phyloP scores from a whole-genome alignment of 2,113 vertebrate genomes.

The Acrocephalus arundinaceus region DNA sequence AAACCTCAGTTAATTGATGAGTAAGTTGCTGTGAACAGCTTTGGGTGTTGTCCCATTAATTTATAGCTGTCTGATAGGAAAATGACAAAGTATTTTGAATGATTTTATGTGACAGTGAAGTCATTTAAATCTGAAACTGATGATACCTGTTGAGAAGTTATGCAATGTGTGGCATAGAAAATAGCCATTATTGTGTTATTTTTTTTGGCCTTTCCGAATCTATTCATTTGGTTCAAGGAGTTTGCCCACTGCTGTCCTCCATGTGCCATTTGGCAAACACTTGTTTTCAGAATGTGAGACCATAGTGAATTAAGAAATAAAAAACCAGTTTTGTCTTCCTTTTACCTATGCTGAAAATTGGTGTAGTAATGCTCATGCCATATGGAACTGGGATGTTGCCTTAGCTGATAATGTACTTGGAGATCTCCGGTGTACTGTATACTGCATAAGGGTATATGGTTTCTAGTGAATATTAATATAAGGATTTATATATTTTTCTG shows the following conservation, averaged over 20 bases:
- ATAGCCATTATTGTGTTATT: fast-evolving
- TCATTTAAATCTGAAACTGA: not conserved
- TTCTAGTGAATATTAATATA: not conserved
- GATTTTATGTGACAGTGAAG: not conserved
- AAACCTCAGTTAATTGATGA: not conserved
- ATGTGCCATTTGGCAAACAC: not conserved
- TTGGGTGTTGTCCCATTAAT: not conserved
- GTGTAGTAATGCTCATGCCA: not conserved
- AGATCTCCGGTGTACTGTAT: not conserved
- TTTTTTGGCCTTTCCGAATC: not conserved
- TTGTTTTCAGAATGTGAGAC: not conserved
- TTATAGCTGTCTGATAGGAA: not conserved
- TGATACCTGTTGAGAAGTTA: not conserved
- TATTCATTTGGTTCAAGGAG: not conserved
- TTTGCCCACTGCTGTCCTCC: not conserved
- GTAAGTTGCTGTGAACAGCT: not conserved
- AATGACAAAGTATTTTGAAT: not conserved
- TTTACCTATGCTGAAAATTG: not conserved
- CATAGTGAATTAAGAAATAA: not conserved
- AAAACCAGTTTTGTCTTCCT: not conserved
- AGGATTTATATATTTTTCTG: not conserved
- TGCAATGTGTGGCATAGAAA: not conserved
- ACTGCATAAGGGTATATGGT: not conserved
- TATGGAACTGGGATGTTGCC: not conserved
- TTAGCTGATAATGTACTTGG: not conserved